Evolutionary conservation across 2,113 vertebrate species (phyloP), one percentile per base, ranked within the genome.

Genomic region (Brevimyrus niger): DNA sequence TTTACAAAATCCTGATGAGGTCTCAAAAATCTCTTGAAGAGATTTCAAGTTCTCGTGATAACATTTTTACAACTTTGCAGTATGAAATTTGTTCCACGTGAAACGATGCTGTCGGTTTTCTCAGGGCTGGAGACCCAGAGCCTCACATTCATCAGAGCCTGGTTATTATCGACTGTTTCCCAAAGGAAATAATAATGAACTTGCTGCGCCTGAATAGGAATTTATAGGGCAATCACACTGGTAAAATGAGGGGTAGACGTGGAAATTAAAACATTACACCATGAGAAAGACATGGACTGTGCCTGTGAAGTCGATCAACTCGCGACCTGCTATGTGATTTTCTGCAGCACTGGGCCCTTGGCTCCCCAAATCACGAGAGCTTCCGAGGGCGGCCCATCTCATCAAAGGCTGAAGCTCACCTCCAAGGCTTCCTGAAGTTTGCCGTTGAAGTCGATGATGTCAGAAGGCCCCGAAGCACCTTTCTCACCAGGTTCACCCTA

Each of bases 381-480:
- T 15, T 17, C 73, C 13, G 19, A 35, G 13, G 31, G 31, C 19
- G 11, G 3, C 80, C 80, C 23, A 44, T 44, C 42, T 10, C 21
- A 9, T n/a, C 6, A n/a, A 46, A 19, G 7, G 19, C 82, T 84
- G 90, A 44, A 23, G 47, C 91, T 94, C 86, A 98, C 98, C 97
- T 97, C 97, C 82, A 99, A 96, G 0, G 97, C 97, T 13, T 98
- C 97, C 89, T 97, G 93, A 91, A 99, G 97, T 86, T 97, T 96
- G 89, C 97, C 97, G 0, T 97, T 97, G 0, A 98, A 99, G 94
- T 98, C 97, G 0, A 98, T 96, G 88, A 98, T 95, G 0, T 98
- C 97, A 0, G 97, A 97, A 90, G 97, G 96, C 23, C 97, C 97
- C 10, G 95, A 93, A 0, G 95, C 93, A 0, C 98, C 98, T 90